Base-by-base conservation (phyloP, 2,797 vertebrate species). In the Pseudochaenichthys georgianus region DNA sequence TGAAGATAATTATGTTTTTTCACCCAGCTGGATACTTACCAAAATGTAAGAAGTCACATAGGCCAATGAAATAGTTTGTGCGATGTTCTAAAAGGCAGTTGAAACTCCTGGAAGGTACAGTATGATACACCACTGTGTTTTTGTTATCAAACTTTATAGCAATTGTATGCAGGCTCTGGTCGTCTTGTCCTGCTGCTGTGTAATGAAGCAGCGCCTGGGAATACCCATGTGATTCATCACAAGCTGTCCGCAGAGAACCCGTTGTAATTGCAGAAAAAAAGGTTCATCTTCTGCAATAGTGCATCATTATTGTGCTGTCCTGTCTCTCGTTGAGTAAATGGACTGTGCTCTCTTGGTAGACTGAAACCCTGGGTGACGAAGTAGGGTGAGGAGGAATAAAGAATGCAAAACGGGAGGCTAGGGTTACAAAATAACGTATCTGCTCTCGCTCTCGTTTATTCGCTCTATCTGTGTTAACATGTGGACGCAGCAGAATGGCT, bases 381-480 rank as follows among this genome's bases (percentile, higher is more conserved):
- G 41, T n/a, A 3, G 66, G 57, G 57, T 78, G 64, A 57, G 62
- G 71, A 51, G 65, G 50, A 71, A 52, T 19, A 70, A 58, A 83
- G 59, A 82, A 88, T 86, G 76, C 79, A 84, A 88, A 89, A 52
- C 65, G 79, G 46, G 31, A 68, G 58, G 72, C 48, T 1, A 76
- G 66, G 57, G 57, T n/a, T n/a, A 73, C 64, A 73, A 82, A 80
- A 81, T 66, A 71, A 69, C 73, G 57, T 77, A 59, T 86, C 67
- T 81, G 58, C 77, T 69, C 58, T 79, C 63, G 16, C 50, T 83
- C 88, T 38, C 7, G 34, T 66, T 83, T 80, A 83, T 83, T 72
- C 64, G 72, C 77, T 79, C 88, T 85, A 87, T 90, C 85, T 38
- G 82, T 46, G 43, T 46, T 31, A 75, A 73, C 84, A 84, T 81